phyloP scores from a whole-genome alignment of 2,797 vertebrate species.

The Mormyrus hasselquistii region DNA sequence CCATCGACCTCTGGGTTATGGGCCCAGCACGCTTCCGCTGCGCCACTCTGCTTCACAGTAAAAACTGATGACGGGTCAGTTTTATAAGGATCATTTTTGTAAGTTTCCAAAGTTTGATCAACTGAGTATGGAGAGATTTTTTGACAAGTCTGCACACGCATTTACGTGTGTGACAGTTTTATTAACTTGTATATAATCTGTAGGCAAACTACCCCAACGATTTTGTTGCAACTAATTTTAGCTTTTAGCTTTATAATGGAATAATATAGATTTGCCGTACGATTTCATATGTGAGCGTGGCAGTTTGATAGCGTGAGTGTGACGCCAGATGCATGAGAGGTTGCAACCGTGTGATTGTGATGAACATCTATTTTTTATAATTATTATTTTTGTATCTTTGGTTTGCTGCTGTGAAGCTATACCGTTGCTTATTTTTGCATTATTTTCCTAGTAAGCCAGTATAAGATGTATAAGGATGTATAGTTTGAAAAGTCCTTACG shows the following conservation, averaged over 20 bases:
- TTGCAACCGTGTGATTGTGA: not conserved
- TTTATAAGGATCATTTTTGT: not conserved
- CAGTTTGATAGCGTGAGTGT: not conserved
- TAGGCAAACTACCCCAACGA: not conserved
- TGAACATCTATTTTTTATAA: not conserved
- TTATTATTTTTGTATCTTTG: not conserved
- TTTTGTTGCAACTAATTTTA: not conserved
- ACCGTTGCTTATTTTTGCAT: not conserved
- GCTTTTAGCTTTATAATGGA: not conserved
- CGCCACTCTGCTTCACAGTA: slow-evolving; percentile 60
- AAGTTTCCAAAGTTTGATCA: not conserved
- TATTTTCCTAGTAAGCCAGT: not conserved
- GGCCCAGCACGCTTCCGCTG: slow-evolving; percentile 73
- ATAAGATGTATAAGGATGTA: not conserved
- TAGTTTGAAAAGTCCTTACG: not conserved
- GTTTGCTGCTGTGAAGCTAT: not conserved
- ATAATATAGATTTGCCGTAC: not conserved
- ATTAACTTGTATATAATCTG: not conserved
- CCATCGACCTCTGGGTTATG: slow-evolving; percentile 74
- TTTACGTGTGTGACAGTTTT: not conserved
- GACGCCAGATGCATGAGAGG: not conserved
- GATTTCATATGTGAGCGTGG: not conserved
- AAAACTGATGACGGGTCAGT: fast-evolving
- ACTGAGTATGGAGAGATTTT: not conserved
- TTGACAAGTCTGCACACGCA: not conserved